These are phyloP conservation scores for Acipenser oxyrinchus DNA, from an alignment of 2,797 vertebrate species.

Conservation along the genomic window DNA sequence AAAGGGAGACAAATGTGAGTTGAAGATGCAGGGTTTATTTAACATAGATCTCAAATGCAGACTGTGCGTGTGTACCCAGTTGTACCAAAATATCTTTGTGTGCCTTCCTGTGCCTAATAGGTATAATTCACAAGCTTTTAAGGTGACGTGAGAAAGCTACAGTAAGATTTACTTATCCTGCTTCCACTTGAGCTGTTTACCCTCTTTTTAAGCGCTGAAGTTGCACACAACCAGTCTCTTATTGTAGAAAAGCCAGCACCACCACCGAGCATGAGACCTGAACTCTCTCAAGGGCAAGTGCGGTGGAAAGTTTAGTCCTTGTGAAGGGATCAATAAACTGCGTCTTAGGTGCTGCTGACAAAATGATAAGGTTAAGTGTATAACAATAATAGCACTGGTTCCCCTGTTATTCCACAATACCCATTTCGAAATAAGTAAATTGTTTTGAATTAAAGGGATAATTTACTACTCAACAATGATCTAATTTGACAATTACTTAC, in stretches of 20 bases:
- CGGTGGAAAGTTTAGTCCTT: background rate
- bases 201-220: background rate
- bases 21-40: too few relatives aligned
- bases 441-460: background rate
- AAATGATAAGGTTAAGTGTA: background rate
- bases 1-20: too few relatives aligned
- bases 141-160: background rate
- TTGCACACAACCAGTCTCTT: background rate
- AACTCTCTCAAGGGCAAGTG: background rate
- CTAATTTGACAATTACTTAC: background rate
- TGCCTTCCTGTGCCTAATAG: background rate
- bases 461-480: background rate
- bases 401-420: background rate
- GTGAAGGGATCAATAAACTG: background rate
- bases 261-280: background rate
- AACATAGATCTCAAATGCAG: too few relatives aligned
- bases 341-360: background rate
- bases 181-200: background rate
- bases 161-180: background rate
- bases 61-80: too few relatives aligned
- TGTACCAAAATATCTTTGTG: background rate
- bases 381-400: background rate
- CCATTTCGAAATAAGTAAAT: background rate
- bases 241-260: background rate
- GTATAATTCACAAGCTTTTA: background rate